phyloP scores from a whole-genome alignment of 2,113 vertebrate genomes.

The Hystrix brachyura region DNA sequence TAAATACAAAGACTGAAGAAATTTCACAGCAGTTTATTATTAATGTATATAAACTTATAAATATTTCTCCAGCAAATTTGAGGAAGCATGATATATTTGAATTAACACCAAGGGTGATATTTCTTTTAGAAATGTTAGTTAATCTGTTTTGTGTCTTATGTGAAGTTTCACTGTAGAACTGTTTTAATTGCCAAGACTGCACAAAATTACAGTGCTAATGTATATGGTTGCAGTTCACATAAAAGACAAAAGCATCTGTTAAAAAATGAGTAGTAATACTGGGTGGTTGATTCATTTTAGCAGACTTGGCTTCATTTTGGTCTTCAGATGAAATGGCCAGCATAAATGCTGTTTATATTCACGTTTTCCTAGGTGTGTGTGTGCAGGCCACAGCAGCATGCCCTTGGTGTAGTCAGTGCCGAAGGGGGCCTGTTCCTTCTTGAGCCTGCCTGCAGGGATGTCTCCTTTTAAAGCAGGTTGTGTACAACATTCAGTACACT shows the following conservation, averaged over 20 bases:
- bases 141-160: slow-evolving; percentile 91
- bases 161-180: slow-evolving; percentile 92
- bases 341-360: slow-evolving; percentile 97
- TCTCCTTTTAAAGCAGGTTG: slow-evolving; percentile 96
- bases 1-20: slow-evolving; percentile 93
- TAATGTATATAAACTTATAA: slow-evolving; percentile 94
- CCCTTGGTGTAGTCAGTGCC: slow-evolving; percentile 95
- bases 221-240: slow-evolving; percentile 90
- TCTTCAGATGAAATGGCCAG: slow-evolving; percentile 91
- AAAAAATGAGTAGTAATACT: slow-evolving; percentile 86
- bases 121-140: slow-evolving; percentile 93
- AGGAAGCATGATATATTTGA: slow-evolving; percentile 93
- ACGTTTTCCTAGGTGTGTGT: slow-evolving; percentile 96
- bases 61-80: slow-evolving; percentile 93
- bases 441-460: slow-evolving; percentile 95
- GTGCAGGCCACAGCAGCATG: slow-evolving; percentile 95
- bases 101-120: slow-evolving; percentile 91
- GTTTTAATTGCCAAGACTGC: slow-evolving; percentile 93
- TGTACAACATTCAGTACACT: slow-evolving; percentile 96
- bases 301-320: slow-evolving; percentile 93
- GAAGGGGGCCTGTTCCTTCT: slow-evolving; percentile 94
- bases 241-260: slow-evolving; percentile 87
- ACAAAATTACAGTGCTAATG: slow-evolving; percentile 90
- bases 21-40: slow-evolving; percentile 92
- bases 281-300: slow-evolving; percentile 92